Base-by-base conservation (phyloP, 2,113 vertebrate genomes). In the Spilogale gracilis region DNA sequence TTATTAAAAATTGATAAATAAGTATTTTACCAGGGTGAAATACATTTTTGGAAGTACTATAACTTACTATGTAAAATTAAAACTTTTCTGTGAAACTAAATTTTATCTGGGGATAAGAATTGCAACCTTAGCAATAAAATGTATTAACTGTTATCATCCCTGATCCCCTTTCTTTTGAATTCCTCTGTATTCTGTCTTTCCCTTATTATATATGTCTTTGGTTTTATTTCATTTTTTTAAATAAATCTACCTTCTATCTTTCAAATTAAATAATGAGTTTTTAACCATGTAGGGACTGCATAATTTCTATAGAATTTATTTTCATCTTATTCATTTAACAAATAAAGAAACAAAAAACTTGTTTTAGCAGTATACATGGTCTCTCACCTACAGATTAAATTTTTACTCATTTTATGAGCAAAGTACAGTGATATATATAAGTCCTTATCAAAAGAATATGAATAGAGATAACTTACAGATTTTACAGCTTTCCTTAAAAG, bases 181-280 rank as follows among this genome's bases (percentile, higher is more conserved):
- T 43, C 6, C 9, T 43, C 61, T 83, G 1, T 83, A 12, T 4
- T 58, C 3, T 48, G 50, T 89, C 6, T 65, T 52, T 45, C 9
- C 32, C 0, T 82, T 92, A 9, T 32, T 48, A 8, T 30, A 20
- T 84, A 32, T 16, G 0, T 1, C 1, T 2, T 71, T 32, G 5
- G 3, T n/a, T 92, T 63, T 84, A 21, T 5, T 56, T 88, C 56
- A 38, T 63, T 5, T 32, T 54, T 79, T 69, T 38, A 2, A 38
- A 65, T 43, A 73, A 84, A 21, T 23, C 10, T 61, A 38, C 54
- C 14, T 45, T 74, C 27, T 54, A 18, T 45, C 21, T 83, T 94
- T 56, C 14, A 94, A 84, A 91, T 54, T 71, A 45, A 73, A 9
- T 32, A 10, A 76, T 82, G 38, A 61, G 1, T 1, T 43, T 85